Conservation (phyloP, 2,797 vertebrate species). For the Channa striata region DNA sequence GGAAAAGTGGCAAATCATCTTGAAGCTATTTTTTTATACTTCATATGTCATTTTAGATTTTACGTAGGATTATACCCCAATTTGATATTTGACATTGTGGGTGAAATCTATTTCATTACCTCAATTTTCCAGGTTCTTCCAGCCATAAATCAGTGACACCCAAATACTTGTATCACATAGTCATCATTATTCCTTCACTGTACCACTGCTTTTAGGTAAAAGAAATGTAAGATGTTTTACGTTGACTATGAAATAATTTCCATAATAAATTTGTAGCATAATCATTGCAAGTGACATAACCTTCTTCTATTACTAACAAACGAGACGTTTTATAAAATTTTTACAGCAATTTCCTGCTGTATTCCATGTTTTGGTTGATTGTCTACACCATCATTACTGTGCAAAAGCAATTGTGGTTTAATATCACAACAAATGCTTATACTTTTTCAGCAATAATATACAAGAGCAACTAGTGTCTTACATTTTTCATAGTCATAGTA, state of each 20-base stretch:
- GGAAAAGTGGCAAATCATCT: conserved; percentile 1
- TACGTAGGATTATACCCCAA: conserved; percentile 14
- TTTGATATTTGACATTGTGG: conserved; percentile 15
- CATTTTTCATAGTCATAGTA: background rate
- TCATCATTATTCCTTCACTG: conserved; percentile 12
- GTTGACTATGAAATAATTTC: background rate
- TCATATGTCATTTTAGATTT: conserved; percentile 17
- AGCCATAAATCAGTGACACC: conserved; percentile 28
- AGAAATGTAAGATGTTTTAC: background rate
- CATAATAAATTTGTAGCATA: background rate
- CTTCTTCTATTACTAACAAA: no score
- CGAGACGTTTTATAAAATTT: no score
- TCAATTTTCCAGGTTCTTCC: conserved; percentile 16
- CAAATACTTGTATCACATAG: background rate
- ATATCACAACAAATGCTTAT: background rate
- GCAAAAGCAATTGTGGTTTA: background rate
- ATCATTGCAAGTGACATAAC: background rate
- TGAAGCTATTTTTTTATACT: background rate
- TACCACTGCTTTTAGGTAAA: conserved; percentile 6
- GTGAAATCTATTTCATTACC: conserved; percentile 5
- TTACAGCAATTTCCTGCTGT: no score
- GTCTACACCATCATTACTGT: background rate
- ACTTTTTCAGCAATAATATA: background rate
- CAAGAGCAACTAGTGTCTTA: background rate
- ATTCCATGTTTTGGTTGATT: no score